phyloP scores from a whole-genome alignment of 2,797 vertebrate genomes.

The Naso thynnoides region DNA sequence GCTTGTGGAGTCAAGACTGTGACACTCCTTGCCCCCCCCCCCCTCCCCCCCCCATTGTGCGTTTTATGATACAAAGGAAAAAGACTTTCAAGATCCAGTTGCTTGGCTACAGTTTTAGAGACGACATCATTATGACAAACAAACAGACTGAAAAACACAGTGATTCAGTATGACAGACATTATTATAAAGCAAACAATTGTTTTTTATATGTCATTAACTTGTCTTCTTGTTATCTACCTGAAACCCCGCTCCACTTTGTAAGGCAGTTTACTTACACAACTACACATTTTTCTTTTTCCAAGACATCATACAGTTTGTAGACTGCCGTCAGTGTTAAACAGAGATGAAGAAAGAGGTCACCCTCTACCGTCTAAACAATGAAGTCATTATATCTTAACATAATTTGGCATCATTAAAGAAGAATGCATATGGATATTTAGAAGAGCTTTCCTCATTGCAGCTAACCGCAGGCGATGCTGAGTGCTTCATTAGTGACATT shows the following conservation, averaged over 20 bases:
- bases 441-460: not conserved
- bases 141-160: constrained; percentile 16
- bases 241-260: constrained; percentile 4
- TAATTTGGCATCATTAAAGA: constrained; percentile 42
- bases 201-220: constrained; percentile 2
- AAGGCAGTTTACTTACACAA: constrained; percentile 12
- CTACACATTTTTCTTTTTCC: not conserved
- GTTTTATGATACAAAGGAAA: constrained; percentile 32
- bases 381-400: constrained; percentile 9
- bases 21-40: not conserved
- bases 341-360: not conserved
- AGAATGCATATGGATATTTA: constrained; percentile 14
- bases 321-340: constrained; percentile 3
- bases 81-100: constrained; percentile 27
- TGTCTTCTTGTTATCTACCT: constrained; percentile 8
- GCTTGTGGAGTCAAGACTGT: constrained; percentile 6
- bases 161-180: constrained; percentile 26
- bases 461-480: constrained; percentile 13
- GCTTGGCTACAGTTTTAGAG: constrained; percentile 25
- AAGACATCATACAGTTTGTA: constrained; percentile 31
- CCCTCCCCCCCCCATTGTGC: constrained; percentile 63
- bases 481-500: constrained; percentile 33
- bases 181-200: constrained; percentile 7
- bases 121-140: constrained; percentile 35
- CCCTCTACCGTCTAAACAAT: constrained; percentile 15